Conservation (phyloP, 2,113 vertebrate species). For the Rhinopithecus roxellana region DNA sequence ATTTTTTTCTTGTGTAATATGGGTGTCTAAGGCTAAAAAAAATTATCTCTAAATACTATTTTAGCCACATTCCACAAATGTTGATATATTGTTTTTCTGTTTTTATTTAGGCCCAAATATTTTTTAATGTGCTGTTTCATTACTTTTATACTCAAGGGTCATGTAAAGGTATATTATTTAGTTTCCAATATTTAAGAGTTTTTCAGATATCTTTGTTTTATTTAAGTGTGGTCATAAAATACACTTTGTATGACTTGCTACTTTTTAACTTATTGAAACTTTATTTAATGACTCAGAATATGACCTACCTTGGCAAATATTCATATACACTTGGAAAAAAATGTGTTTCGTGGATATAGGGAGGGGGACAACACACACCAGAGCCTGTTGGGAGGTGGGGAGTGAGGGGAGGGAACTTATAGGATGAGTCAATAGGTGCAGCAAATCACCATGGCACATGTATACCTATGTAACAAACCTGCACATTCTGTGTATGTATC, state of each 20-base stretch:
- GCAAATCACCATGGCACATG: too few species aligned
- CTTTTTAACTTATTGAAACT: background rate
- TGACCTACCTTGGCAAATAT: background rate
- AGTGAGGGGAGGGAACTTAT: too few species aligned
- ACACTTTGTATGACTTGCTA: background rate
- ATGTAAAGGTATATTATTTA: background rate
- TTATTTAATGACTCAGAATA: background rate
- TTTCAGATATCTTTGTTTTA: background rate
- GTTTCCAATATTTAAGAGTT: background rate
- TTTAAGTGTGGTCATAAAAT: background rate
- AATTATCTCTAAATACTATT: background rate
- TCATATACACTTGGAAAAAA: background rate
- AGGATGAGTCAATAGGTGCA: too few species aligned
- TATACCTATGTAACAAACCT: too few species aligned
- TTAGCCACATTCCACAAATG: background rate
- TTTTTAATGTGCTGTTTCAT: background rate
- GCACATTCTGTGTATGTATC: too few species aligned
- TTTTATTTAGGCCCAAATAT: background rate
- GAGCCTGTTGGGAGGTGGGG: too few species aligned
- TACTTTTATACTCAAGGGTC: background rate
- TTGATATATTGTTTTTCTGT: background rate
- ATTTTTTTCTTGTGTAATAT: background rate
- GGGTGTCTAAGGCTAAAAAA: background rate
- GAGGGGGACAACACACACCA: too few species aligned
- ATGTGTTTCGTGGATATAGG: too few species aligned